Conservation (phyloP, 1,140 invertebrate genomes). For the Heliconius himera region DNA sequence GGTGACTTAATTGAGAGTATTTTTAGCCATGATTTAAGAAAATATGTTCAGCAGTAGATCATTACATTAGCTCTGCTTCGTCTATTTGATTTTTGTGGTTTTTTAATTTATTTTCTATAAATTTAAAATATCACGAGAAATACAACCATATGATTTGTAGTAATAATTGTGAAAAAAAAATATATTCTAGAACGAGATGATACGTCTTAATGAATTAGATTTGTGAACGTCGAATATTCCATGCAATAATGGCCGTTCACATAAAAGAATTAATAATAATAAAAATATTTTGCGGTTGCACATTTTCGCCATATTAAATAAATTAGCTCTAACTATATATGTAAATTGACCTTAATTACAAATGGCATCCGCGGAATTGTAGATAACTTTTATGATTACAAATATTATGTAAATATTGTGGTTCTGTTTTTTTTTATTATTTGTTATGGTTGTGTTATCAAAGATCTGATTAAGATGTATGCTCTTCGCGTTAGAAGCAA, state of each 20-base stretch:
- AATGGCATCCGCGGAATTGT: constrained; percentile 21
- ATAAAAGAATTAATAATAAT: neutral
- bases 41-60: too few relatives aligned
- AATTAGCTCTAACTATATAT: constrained; percentile 26
- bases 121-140: too few relatives aligned
- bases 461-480: neutral
- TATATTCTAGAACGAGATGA: too few relatives aligned
- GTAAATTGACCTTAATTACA: constrained; percentile 24
- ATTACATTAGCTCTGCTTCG: too few relatives aligned
- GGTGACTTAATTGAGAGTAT: too few relatives aligned
- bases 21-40: too few relatives aligned
- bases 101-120: too few relatives aligned
- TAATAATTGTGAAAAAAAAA: too few relatives aligned
- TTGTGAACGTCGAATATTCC: neutral
- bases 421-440: constrained; percentile 30
- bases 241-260: neutral
- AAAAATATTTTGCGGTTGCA: constrained; percentile 1
- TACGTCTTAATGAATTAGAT: neutral
- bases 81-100: too few relatives aligned
- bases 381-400: constrained; percentile 14
- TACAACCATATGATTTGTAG: too few relatives aligned
- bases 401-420: constrained; percentile 49
- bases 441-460: constrained; percentile 38
- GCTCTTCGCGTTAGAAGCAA: neutral
- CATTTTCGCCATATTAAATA: constrained; percentile 29